Conservation (phyloP, 1,140 invertebrate species). For the Atta colombica region DNA sequence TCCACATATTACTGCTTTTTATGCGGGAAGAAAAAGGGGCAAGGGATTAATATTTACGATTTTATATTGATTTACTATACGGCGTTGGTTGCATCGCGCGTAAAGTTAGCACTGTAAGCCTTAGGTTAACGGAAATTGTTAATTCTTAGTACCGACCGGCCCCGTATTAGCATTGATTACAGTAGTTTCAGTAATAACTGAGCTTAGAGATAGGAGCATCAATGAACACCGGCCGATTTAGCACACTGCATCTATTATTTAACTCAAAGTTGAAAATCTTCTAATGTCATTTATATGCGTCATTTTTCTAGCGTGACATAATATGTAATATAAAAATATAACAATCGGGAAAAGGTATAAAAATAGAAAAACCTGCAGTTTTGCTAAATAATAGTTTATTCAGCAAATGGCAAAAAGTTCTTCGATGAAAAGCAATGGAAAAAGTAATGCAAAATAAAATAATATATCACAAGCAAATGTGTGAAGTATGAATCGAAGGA, state of each 20-base stretch:
- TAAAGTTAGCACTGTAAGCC: constrained; percentile 21
- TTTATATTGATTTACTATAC: constrained; percentile 37
- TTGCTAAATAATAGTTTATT: neutral
- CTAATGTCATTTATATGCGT: neutral
- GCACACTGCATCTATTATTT: constrained; percentile 19
- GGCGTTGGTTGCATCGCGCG: constrained; percentile 2
- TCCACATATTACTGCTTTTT: constrained; percentile 4
- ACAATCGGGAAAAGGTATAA: neutral
- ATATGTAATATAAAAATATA: neutral
- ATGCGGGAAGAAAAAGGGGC: neutral
- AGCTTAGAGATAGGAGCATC: constrained; percentile 30
- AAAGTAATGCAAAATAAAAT: neutral
- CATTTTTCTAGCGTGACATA: neutral
- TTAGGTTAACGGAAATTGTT: constrained; percentile 46
- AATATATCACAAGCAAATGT: neutral
- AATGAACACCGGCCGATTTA: neutral
- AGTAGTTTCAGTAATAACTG: constrained; percentile 55
- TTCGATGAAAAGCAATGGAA: neutral
- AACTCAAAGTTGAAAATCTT: constrained; percentile 17
- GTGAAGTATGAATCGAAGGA: neutral
- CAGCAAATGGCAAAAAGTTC: neutral
- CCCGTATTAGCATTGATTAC: constrained; percentile 38
- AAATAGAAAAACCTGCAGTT: neutral
- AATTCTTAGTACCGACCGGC: constrained; percentile 51
- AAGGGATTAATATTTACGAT: constrained; percentile 18